Evolutionary conservation across 2,113 vertebrate genomes (phyloP).

Genomic region (Elaphurus davidianus): DNA sequence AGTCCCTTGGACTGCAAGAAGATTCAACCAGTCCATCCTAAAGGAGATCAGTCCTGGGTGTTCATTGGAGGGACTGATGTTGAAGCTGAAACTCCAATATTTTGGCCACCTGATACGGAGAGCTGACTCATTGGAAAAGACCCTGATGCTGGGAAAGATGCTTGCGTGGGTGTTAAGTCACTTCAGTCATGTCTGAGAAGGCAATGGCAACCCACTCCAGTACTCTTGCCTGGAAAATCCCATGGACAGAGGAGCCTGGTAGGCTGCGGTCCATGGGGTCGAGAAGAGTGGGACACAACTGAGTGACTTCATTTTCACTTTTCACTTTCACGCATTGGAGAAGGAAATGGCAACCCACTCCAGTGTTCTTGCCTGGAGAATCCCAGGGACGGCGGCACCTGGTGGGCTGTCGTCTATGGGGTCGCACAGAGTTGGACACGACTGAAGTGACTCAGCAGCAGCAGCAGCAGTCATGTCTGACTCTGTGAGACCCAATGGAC

Average conservation of each 20-base stretch:
- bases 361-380: neutral
- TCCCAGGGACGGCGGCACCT: neutral
- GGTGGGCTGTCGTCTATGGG: neutral
- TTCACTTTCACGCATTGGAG: neutral
- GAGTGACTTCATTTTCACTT: neutral
- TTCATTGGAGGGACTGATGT: neutral
- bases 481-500: neutral
- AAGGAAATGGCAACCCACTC: neutral
- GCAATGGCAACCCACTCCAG: neutral
- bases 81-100: neutral
- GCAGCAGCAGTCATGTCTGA: neutral
- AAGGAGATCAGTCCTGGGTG: neutral
- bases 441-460: neutral
- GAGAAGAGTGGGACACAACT: rapidly evolving
- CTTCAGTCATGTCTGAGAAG: neutral
- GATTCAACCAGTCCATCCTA: neutral
- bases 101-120: rapidly evolving
- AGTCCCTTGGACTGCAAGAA: neutral
- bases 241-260: neutral
- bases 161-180: neutral
- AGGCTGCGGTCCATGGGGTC: neutral
- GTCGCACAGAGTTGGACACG: rapidly evolving
- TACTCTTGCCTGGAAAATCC: neutral
- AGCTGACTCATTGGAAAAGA: neutral
- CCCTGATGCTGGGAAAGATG: neutral